phyloP scores from a whole-genome alignment of 2,888 invertebrate genomes.

The Melipona bicolor region DNA sequence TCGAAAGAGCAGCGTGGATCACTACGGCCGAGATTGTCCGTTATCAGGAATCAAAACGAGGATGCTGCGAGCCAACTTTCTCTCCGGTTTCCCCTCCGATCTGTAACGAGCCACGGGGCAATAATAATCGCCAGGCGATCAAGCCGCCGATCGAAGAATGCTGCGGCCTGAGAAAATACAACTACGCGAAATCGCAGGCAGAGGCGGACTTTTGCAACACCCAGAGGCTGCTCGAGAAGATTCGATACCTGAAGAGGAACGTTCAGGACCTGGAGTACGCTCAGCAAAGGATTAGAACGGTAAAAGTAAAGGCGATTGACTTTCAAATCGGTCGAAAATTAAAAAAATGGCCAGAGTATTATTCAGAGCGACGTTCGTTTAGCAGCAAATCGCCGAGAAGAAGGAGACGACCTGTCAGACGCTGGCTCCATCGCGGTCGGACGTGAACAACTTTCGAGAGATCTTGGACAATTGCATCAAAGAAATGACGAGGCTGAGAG shows the following conservation, averaged over 20 bases:
- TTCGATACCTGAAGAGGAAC: constrained; percentile 65
- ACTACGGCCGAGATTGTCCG: neutral
- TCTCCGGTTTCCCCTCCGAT: constrained; percentile 1
- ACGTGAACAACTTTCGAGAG: constrained; percentile 55
- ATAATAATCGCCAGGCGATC: constrained; percentile 20
- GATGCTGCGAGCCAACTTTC: constrained; percentile 40
- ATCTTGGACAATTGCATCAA: constrained; percentile 59
- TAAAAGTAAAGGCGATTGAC: constrained; percentile 1
- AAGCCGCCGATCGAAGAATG: constrained; percentile 20
- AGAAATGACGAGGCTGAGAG: constrained; percentile 62
- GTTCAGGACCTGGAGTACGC: constrained; percentile 59
- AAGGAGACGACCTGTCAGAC: constrained; percentile 59
- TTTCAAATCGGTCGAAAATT: neutral
- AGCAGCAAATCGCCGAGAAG: neutral
- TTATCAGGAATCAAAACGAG: constrained; percentile 51
- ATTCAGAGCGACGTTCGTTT: neutral
- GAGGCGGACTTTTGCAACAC: constrained; percentile 53
- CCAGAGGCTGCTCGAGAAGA: constrained; percentile 59
- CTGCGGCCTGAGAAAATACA: constrained; percentile 52
- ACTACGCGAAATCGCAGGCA: constrained; percentile 49
- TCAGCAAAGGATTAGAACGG: constrained; percentile 31
- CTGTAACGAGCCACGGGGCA: constrained; percentile 12
- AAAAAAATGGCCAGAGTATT: no score
- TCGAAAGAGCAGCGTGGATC: neutral
- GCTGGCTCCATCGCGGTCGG: constrained; percentile 42